Evolutionary conservation across 2,797 vertebrate species (phyloP).

Genomic region (Poecilia picta): DNA sequence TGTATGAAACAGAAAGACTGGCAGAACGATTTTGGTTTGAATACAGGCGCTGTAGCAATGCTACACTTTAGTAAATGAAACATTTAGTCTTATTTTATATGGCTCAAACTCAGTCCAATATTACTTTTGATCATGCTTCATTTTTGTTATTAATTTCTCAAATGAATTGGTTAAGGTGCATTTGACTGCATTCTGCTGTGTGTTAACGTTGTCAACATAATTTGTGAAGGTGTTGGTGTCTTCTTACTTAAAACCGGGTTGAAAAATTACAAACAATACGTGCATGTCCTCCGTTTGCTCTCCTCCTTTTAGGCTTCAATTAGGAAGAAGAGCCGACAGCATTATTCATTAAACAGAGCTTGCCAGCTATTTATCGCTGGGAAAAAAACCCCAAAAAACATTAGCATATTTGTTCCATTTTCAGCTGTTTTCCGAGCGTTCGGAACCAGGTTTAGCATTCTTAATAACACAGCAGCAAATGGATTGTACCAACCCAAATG

Average conservation of each 20-base stretch:
- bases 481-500: constrained; percentile 66
- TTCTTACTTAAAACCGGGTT: constrained; percentile 48
- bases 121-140: constrained; percentile 45
- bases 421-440: constrained; percentile 58
- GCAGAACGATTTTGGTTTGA: neutral
- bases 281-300: constrained; percentile 62
- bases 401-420: constrained; percentile 77
- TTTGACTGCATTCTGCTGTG: constrained; percentile 67
- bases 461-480: constrained; percentile 71
- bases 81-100: neutral
- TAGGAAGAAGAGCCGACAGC: constrained; percentile 76
- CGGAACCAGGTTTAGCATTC: constrained; percentile 73
- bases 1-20: neutral
- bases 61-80: neutral
- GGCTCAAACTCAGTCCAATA: constrained; percentile 28
- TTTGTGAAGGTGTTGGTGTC: constrained; percentile 34
- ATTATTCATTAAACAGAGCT: constrained; percentile 75
- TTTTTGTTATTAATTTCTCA: constrained; percentile 60
- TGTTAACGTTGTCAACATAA: constrained; percentile 64
- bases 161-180: constrained; percentile 66
- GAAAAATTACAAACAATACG: constrained; percentile 47
- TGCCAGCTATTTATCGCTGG: constrained; percentile 74
- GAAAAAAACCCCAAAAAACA: constrained; percentile 34
- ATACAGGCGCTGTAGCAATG: neutral
- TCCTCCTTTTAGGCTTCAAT: constrained; percentile 71